Evolutionary conservation across 2,797 vertebrate genomes (phyloP), one percentile per base, ranked within the genome.

Genomic region (Phrynocephalus vlangalii): DNA sequence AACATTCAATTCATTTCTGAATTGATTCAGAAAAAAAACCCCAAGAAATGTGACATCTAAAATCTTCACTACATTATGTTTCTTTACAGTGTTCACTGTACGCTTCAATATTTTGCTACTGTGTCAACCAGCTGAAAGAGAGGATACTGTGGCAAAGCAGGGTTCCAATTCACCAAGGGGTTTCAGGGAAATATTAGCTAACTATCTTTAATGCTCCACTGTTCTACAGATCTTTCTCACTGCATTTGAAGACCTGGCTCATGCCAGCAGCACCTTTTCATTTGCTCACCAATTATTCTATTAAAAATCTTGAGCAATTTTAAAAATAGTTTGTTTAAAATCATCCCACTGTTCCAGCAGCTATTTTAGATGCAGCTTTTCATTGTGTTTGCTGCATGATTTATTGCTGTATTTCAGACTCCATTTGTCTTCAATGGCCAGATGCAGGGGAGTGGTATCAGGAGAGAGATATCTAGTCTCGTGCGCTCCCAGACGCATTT

Each of bases 141-240:
- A 98, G 73, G 98, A 98, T 20, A 99, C 97, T 0, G 98, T 97
- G 28, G 97, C 97, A 0, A 97, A 97, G 83, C 98, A 0, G 98
- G 98, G 84, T 96, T 97, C 93, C 99, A 96, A 86, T 99, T 98
- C 99, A 96, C 96, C 88, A 99, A 96, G 44, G 99, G 97, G 38
- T 94, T 97, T 94, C 94, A 96, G 82, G 98, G 0, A 7, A 60
- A 9, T 22, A 56, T 1, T 44, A 96, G 92, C 86, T 99, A 98
- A 0, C 99, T 98, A 38, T 99, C 98, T 93, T 97, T 98, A 97
- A 99, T 92, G 15, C 98, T 98, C 96, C 52, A 99, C 89, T 98
- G 98, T 99, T 86, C 98, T 98, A 93, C 99, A 98, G 82, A 99
- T 99, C 94, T 98, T 97, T 87, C 98, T 99, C 94, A 98, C 98